phyloP scores from a whole-genome alignment of 2,888 invertebrate genomes.

The Proisotoma minuta region DNA sequence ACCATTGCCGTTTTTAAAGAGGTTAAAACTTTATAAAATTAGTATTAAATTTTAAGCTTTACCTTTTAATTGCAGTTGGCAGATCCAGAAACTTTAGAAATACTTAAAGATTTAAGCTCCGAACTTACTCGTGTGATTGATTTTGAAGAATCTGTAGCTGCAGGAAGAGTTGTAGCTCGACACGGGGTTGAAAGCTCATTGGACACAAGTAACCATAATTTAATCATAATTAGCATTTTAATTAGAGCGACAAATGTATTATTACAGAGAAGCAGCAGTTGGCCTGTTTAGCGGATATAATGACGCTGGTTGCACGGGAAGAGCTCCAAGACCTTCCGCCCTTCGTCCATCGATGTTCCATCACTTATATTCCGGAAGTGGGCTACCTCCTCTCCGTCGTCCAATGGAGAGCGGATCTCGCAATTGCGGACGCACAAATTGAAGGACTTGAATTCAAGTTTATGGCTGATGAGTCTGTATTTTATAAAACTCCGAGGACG shows the following conservation, averaged over 20 bases:
- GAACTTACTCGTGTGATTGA: slow-evolving; percentile 70
- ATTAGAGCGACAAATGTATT: background rate
- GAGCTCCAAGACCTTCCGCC: slow-evolving; percentile 34
- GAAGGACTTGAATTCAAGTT: slow-evolving; percentile 69
- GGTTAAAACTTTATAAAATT: background rate
- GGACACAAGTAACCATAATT: slow-evolving; percentile 62
- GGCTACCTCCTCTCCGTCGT: slow-evolving; percentile 75
- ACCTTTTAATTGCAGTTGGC: slow-evolving; percentile 9
- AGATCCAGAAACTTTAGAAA: slow-evolving; percentile 12
- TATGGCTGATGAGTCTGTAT: slow-evolving; percentile 60
- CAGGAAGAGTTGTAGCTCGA: slow-evolving; percentile 68
- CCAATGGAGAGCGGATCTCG: slow-evolving; percentile 59
- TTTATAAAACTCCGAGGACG: slow-evolving; percentile 68
- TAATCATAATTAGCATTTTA: slow-evolving; percentile 19
- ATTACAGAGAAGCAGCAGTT: slow-evolving; percentile 32
- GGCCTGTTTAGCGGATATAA: slow-evolving; percentile 34
- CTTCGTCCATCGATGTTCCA: slow-evolving; percentile 56
- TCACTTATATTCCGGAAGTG: slow-evolving; percentile 68
- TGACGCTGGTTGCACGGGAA: slow-evolving; percentile 35
- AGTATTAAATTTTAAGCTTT: background rate
- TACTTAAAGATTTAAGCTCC: slow-evolving; percentile 59
- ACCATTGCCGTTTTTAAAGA: background rate
- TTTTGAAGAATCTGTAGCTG: slow-evolving; percentile 60
- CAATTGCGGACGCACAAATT: slow-evolving; percentile 58
- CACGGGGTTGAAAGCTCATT: slow-evolving; percentile 68